Evolutionary conservation across 1,140 invertebrate species (phyloP), one percentile per base, ranked within the genome.

Genomic region (Nephila pilipes): DNA sequence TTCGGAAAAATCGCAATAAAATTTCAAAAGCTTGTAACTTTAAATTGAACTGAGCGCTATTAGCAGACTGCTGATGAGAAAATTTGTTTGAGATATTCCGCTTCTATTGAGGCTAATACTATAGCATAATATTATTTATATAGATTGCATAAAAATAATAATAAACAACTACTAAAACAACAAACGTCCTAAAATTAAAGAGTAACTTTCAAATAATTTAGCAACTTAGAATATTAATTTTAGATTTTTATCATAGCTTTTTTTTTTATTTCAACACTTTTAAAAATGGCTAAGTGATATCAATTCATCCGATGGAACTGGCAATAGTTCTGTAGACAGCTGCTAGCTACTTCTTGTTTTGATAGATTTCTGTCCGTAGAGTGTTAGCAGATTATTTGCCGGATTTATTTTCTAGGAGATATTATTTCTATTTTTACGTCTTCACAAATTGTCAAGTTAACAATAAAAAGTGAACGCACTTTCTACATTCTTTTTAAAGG

Each of bases 281-380:
- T 46, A 10, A 46, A 46, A 46, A 46, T 46, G 12, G n/a, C n/a
- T 46, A 10, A 46, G 12, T 46, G 12, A 10, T 10, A 46, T n/a
- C n/a, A 46, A 46, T 46, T 46, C 46, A 10, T 46, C 12, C 46
- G 6, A 2, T 25, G 18, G 36, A 58, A 22, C 60, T 87, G 88
- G 88, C 88, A 90, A 90, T 65, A 46, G n/a, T n/a, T 32, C 2
- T 80, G 6, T 32, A 80, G 63, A 90, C 88, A 90, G 88, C 88
- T 90, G 88, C 89, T 87, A n/a, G 83, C 22, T 79, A 91, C 79
- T 91, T 91, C 89, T 91, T 91, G 89, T 91, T 91, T 91, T 91
- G 57, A 60, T 91, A 83, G 57, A 46, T 83, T 91, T 91, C 46
- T n/a, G 55, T 83, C 58, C 32, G 79, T 90, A 29, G 58, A 60